Percentiles rank a stretch among this genome's conserved stretches.
phyloP scores from a whole-genome alignment of 2,888 invertebrate genomes.

The Dynastes maya region DNA sequence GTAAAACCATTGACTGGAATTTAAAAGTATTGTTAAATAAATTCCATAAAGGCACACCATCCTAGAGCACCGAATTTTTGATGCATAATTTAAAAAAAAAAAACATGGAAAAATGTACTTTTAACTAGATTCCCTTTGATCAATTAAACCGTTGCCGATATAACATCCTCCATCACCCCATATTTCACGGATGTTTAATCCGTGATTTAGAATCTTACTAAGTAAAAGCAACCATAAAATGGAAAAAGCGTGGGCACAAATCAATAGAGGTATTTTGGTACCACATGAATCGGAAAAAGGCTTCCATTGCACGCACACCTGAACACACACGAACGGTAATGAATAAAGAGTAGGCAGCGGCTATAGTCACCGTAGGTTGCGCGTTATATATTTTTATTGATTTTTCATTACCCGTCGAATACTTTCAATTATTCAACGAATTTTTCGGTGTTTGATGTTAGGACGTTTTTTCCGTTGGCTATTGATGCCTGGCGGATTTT shows the following conservation, averaged over 20 bases:
- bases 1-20: too few relatives aligned
- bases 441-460: slow-evolving; percentile 50
- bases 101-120: not conserved
- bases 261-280: slow-evolving; percentile 41
- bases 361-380: slow-evolving; percentile 26
- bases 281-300: slow-evolving; percentile 36
- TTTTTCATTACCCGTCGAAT: slow-evolving; percentile 49
- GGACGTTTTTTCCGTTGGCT: slow-evolving; percentile 20
- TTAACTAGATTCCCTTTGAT: not conserved
- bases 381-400: slow-evolving; percentile 48
- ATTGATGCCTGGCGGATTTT: slow-evolving; percentile 42
- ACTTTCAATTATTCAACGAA: slow-evolving; percentile 51
- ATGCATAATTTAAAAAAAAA: too few relatives aligned
- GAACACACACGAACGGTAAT: slow-evolving; percentile 32
- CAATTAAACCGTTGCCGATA: not conserved
- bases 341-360: slow-evolving; percentile 35
- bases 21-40: too few relatives aligned
- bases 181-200: slow-evolving; percentile 10
- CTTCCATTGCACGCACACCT: slow-evolving; percentile 37
- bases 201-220: slow-evolving; percentile 15
- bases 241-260: slow-evolving; percentile 10
- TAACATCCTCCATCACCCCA: slow-evolving; percentile 1
- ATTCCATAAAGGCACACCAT: too few relatives aligned
- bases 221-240: slow-evolving; percentile 21
- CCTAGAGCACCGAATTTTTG: too few relatives aligned